Evolutionary conservation across 2,888 invertebrate species (phyloP), one percentile per base, ranked within the genome.

Genomic region (Leistus spinibarbis): DNA sequence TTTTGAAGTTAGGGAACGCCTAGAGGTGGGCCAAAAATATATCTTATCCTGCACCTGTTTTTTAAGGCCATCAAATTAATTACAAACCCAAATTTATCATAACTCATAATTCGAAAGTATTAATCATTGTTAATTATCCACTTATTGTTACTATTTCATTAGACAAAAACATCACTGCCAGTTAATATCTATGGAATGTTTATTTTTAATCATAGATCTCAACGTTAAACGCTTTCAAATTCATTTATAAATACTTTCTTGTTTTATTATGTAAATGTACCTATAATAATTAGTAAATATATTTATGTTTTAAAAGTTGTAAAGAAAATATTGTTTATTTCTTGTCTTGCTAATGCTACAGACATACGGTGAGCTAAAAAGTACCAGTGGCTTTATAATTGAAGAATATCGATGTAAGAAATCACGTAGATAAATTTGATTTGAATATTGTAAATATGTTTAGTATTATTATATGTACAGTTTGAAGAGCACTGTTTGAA

Each of bases 101-200:
- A 70, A 70, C 70, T 70, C 70, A 70, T 70, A 62, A 27, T 69
- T 56, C 24, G 69, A 69, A 70, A 63, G 54, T 70, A 70, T 70
- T 70, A 70, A 70, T 70, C 70, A 70, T 70, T 10, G 22, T 17
- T 70, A 70, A 70, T 70, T 70, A 70, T 70, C 56, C 54, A 27
- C 22, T 70, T 70, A 70, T 70, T 70, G 70, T 70, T 70, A 70
- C 70, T n/a, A 70, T 70, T 70, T 70, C 63, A 70, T 70, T 70
- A 70, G 60, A 56, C 56, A 69, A 69, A 69, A 69, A 69, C 57
- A 60, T 60, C 69, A 69, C 60, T 69, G 60, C 20, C 27, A 19
- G 57, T 57, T 69, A 57, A 69, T 69, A 69, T 68, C 56, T 40
- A 40, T 40, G 40, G 40, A 40, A 40, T 40, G 40, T 40, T 40